Base-by-base conservation (phyloP, 2,797 vertebrate species). In the Gallinago nigripennis region DNA sequence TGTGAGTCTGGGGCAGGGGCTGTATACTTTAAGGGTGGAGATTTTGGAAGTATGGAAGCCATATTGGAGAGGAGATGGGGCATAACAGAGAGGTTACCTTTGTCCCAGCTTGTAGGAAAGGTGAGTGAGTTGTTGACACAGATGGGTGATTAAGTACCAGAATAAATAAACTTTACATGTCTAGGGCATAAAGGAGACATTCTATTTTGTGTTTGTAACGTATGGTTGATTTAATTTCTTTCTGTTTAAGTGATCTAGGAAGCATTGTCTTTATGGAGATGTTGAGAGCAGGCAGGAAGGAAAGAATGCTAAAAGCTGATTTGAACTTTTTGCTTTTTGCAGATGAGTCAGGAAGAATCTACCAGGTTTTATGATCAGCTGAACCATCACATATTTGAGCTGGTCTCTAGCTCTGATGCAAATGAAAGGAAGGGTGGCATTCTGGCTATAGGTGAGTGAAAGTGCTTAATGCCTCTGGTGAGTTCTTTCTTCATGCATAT, bases 401-500 rank as follows among this genome's bases (percentile, higher is more conserved):
- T 99, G 97, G 99, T 99, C 79, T 99, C 99, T 96, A 99, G 99
- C 97, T 99, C 99, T 15, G 99, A 99, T 97, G 99, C 99, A 50
- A 99, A 99, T 76, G 99, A 99, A 97, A 99, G 99, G 96, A 99
- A 99, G 98, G 99, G 99, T 39, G 99, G 99, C 80, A 99, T 99
- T 96, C 98, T 99, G 65, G 99, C 99, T 72, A 99, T 99, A 77
- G 99, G 99, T 99, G 97, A 98, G 98, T 96, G 41, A 58, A 85
- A 78, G 35, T n/a, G 19, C 12, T 66, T 79, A 17, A 12, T 69
- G 37, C 37, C 8, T 88, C 45, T 80, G 80, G 31, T 65, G 65
- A 84, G n/a, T 79, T 90, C 86, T 63, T n/a, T 43, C 30, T 81
- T 86, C 16, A 1, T 13, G 11, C 3, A 18, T 3, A 12, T 45